Percentiles rank a stretch among this genome's conserved stretches.
Conservation (phyloP, 1,140 invertebrate species). For the Rhysida immarginata region DNA sequence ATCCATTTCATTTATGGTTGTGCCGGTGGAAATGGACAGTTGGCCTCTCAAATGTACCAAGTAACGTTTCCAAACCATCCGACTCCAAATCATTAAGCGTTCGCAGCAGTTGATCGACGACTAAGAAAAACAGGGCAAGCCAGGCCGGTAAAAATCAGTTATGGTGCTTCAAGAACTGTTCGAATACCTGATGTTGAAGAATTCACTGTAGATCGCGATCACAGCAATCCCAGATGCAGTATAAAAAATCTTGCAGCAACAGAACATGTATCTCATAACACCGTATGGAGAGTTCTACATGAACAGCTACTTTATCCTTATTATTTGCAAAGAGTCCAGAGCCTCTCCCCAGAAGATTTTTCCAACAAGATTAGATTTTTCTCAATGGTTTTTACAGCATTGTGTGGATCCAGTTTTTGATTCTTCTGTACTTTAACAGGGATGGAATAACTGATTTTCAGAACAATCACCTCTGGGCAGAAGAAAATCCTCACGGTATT, state of each 20-base stretch:
- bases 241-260: background rate
- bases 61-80: background rate
- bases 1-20: too few species aligned
- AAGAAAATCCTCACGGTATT: background rate
- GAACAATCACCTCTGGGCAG: background rate
- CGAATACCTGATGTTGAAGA: background rate
- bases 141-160: background rate
- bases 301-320: background rate
- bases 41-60: too few species aligned
- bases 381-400: background rate
- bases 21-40: too few species aligned
- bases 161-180: background rate
- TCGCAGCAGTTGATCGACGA: background rate
- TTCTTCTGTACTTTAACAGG: background rate
- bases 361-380: background rate
- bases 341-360: background rate
- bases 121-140: background rate
- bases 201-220: background rate
- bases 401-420: background rate
- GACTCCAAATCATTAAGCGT: background rate
- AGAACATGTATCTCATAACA: background rate
- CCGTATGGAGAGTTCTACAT: background rate
- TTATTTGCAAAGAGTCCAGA: background rate
- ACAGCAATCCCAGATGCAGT: background rate
- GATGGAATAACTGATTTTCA: background rate